Evolutionary conservation across 1,140 invertebrate species (phyloP).

Genomic region (Neodiprion pinetum): DNA sequence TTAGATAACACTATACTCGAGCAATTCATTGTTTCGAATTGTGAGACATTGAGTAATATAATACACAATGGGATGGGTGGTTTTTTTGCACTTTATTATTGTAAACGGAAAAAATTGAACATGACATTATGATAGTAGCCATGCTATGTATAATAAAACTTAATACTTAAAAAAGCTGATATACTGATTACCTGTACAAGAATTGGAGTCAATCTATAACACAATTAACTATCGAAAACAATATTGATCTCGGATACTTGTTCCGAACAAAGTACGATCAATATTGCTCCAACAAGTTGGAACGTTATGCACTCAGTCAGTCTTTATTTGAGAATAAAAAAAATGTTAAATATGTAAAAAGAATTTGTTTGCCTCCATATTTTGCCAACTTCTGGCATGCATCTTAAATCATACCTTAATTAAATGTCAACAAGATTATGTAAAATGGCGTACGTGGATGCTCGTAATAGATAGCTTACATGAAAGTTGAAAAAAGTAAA

Average conservation of each 20-base stretch:
- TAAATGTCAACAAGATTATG: neutral
- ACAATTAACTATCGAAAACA: neutral
- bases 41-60: neutral
- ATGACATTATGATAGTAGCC: neutral
- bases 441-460: neutral
- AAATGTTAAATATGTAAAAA: too few species aligned
- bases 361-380: neutral
- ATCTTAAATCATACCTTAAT: neutral
- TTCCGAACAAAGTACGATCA: neutral
- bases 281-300: neutral
- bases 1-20: too few species aligned
- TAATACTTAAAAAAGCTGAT: neutral
- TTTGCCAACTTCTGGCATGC: neutral
- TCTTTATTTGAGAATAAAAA: neutral
- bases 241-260: neutral
- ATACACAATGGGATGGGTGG: neutral
- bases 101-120: neutral
- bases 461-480: too few species aligned
- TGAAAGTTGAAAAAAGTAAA: too few species aligned
- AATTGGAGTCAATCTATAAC: neutral
- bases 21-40: neutral
- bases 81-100: conserved; percentile 4
- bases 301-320: neutral
- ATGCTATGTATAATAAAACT: neutral
- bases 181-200: neutral